A percentile compares a stretch with the other conserved stretches of the same genome.
Evolutionary conservation across 1,140 invertebrate species (phyloP).

Genomic region (Bilobella aurantiaca): DNA sequence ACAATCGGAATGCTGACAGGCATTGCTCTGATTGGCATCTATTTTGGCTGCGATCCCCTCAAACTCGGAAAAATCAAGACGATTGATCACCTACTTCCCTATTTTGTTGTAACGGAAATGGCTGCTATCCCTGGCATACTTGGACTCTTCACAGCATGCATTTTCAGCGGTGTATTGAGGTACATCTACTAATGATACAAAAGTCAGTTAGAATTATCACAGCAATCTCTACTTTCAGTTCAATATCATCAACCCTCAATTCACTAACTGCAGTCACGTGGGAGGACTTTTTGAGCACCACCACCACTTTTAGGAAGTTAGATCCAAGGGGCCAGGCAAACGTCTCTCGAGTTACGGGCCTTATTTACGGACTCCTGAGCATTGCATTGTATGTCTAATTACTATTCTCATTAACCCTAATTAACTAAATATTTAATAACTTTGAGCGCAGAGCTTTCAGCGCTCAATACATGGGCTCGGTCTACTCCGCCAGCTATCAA

Average conservation of each 20-base stretch:
- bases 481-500: slow-evolving; percentile 39
- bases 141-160: slow-evolving; percentile 25
- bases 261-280: slow-evolving; percentile 43
- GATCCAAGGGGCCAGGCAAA: slow-evolving; percentile 36
- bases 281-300: slow-evolving; percentile 41
- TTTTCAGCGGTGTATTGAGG: slow-evolving; percentile 27
- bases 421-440: slow-evolving; percentile 29
- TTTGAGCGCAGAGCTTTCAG: slow-evolving; percentile 29
- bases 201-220: not conserved
- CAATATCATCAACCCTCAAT: slow-evolving; percentile 43
- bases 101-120: slow-evolving; percentile 25
- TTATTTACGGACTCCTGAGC: not conserved
- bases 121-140: slow-evolving; percentile 21
- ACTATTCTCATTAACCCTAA: not conserved
- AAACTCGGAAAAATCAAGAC: slow-evolving; percentile 17
- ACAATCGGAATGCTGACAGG: slow-evolving; percentile 30
- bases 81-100: slow-evolving; percentile 26
- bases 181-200: not conserved
- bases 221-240: slow-evolving; percentile 35
- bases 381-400: not conserved
- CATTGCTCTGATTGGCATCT: slow-evolving; percentile 39
- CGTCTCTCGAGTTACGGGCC: slow-evolving; percentile 1
- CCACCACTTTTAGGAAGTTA: slow-evolving; percentile 34
- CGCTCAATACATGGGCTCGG: slow-evolving; percentile 29
- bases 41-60: slow-evolving; percentile 39